phyloP scores from a whole-genome alignment of 2,113 vertebrate species.

The Clarias batrachus region DNA sequence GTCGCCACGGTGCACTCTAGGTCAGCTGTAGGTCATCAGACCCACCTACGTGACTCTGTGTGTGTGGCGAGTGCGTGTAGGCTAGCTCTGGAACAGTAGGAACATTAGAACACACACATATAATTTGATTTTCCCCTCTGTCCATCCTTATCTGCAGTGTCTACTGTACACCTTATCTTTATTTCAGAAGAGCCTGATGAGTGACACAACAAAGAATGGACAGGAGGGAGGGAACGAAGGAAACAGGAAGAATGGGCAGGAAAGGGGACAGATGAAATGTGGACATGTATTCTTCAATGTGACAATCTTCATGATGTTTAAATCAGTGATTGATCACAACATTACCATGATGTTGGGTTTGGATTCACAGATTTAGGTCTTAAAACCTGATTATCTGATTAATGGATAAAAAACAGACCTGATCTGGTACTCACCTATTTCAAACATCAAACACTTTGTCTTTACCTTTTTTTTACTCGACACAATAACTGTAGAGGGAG shows the following conservation, averaged over 20 bases:
- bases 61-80: background rate
- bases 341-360: background rate
- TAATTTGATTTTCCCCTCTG: background rate
- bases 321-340: constrained; percentile 25
- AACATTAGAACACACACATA: background rate
- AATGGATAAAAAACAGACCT: background rate
- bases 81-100: background rate
- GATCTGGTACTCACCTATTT: background rate
- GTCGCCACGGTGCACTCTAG: background rate
- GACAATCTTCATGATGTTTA: background rate
- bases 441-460: background rate
- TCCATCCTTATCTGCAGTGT: background rate
- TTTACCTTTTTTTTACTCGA: background rate
- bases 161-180: background rate
- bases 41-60: background rate
- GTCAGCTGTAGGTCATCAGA: background rate
- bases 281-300: constrained; percentile 10
- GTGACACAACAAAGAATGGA: background rate
- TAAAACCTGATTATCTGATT: background rate
- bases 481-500: background rate
- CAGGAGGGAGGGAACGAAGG: constrained; percentile 1
- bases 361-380: background rate
- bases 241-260: background rate
- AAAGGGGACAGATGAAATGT: background rate
- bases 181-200: background rate